Base-by-base conservation (phyloP, 2,888 invertebrate genomes). In the Brenthis hecate region DNA sequence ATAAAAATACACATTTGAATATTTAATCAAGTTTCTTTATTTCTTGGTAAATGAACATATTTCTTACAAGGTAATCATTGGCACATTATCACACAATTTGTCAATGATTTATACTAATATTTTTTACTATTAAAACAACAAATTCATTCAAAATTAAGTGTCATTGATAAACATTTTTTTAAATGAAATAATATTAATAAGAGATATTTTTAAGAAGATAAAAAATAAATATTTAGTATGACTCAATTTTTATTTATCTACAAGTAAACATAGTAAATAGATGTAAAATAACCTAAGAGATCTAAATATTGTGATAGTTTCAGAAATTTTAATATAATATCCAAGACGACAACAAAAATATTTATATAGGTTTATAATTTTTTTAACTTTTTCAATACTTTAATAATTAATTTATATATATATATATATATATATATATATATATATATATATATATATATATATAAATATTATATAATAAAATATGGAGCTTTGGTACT, bases 81-180 rank as follows among this genome's bases (percentile, higher is more conserved):
- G 93, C 93, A 93, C 93, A 85, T 88, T 92, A 93, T 93, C 93
- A 93, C 93, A 92, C 87, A 88, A 84, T 81, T 89, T 86, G 89
- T 88, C 92, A 92, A 92, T 92, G 92, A 92, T 92, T 56, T 66
- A 69, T 60, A 53, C 57, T 65, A 60, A 60, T 50, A 50, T 28
- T 60, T 2, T 28, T 47, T 58, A 28, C 28, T 13, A 60, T 32
- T 0, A 23, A 8, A 56, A n/a, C 32, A 36, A n/a, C 13, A 56
- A 43, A 5, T 60, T 43, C 2, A 2, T 43, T 43, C 11, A 43
- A 28, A 36, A 8, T 8, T 36, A 8, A 43, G 36, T 43, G 36
- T 43, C 36, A 43, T 43, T 43, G 36, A 60, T 50, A 60, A 28
- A 50, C 48, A 48, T 60, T 48, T 58, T 13, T 19, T 47, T 6